Evolutionary conservation across 2,888 invertebrate species (phyloP), one percentile per base, ranked within the genome.

Genomic region (Trypoxylon attenuatum): DNA sequence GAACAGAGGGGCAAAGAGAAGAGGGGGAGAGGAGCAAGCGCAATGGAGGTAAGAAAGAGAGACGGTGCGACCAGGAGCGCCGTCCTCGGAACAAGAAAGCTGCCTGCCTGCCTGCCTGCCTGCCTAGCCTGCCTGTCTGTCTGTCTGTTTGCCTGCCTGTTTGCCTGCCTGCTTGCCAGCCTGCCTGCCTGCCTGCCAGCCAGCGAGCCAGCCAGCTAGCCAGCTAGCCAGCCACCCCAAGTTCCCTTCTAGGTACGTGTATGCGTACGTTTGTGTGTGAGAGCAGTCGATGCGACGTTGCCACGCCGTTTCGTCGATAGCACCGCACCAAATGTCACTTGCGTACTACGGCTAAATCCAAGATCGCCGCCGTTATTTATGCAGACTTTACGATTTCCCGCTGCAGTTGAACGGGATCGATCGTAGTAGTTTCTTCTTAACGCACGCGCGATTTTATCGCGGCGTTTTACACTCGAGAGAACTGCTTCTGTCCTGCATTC

Each of bases 41-140:
- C 67, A 72, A 77, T 76, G 77, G 78, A 73, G 69, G 73, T 75
- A 74, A 74, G 66, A 69, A 76, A 80, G 77, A 75, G 77, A 75
- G 74, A 76, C 78, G 71, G 71, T 68, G 67, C 78, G 73, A 75
- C 74, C 76, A 70, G 76, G 78, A 78, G 76, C 79, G 76, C 82
- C 83, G 79, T 80, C 77, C 76, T 80, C 82, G 81, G 80, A 78
- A 79, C 78, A 78, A 78, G 78, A 78, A 81, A 82, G 80, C 81
- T 75, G 78, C 71, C 77, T 73, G 75, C 59, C 54, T 49, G 55
- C 46, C 53, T 61, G 56, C 63, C 29, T 62, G 59, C 61, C 50
- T 69, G 63, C 47, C 33, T 73, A n/a, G n/a, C n/a, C 81, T 75
- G 78, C 71, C 77, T 73, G 75, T 56, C 54, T 49, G 55, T 42